These are phyloP conservation scores for Homarus gammarus DNA, from an alignment of 2,888 invertebrate genomes.

Conservation along the genomic window DNA sequence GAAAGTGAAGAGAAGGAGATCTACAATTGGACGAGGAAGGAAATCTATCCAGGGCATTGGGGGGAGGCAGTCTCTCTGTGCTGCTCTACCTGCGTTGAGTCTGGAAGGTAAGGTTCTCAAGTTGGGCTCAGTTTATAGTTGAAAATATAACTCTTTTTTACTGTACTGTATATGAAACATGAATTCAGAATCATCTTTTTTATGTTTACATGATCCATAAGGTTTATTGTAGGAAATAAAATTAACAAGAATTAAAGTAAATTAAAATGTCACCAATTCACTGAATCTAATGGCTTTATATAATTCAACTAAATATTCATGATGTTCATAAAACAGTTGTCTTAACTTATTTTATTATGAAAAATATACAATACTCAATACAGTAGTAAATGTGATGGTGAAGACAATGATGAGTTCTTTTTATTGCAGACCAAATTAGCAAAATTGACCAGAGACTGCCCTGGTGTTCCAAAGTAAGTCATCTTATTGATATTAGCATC, in stretches of 20 bases:
- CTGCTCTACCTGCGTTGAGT: slow-evolving; percentile 11
- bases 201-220: too few relatives aligned
- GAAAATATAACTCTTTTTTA: too few relatives aligned
- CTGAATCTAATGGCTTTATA: too few relatives aligned
- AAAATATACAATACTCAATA: not conserved
- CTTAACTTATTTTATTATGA: too few relatives aligned
- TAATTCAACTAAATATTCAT: not conserved
- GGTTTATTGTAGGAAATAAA: too few relatives aligned
- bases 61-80: slow-evolving; percentile 39
- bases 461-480: slow-evolving; percentile 21
- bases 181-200: too few relatives aligned
- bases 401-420: not conserved
- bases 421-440: slow-evolving; percentile 27
- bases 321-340: not conserved
- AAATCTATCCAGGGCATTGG: slow-evolving; percentile 26
- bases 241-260: too few relatives aligned
- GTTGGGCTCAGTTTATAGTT: not conserved
- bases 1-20: slow-evolving; percentile 50
- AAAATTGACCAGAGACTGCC: slow-evolving; percentile 19
- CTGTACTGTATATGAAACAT: too few relatives aligned
- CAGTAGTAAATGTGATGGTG: not conserved
- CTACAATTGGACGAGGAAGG: slow-evolving; percentile 35
- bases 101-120: slow-evolving; percentile 29
- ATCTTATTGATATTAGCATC: slow-evolving; percentile 28
- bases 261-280: too few relatives aligned